These are phyloP conservation scores for Patella pellucida DNA, from an alignment of 2,888 invertebrate species.

Conservation along the genomic window DNA sequence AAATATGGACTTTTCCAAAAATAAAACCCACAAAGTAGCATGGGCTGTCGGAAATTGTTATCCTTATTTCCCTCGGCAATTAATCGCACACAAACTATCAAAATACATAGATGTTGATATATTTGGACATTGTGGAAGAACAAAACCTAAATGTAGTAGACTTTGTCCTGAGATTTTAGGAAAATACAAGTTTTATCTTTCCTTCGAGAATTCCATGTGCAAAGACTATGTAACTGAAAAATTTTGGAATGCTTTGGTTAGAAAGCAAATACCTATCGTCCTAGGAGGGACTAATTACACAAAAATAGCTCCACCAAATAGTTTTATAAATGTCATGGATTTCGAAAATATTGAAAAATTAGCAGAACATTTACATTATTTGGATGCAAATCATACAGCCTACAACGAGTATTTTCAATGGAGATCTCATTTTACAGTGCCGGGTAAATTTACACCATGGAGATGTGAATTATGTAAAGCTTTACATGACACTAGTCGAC, in stretches of 20 bases:
- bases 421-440: not conserved
- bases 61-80: slow-evolving; percentile 4
- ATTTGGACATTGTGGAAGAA: slow-evolving; percentile 15
- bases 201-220: slow-evolving; percentile 20
- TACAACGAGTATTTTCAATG: slow-evolving; percentile 24
- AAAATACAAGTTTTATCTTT: slow-evolving; percentile 21
- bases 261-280: slow-evolving; percentile 12
- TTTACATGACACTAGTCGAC: not conserved
- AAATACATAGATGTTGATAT: slow-evolving; percentile 17
- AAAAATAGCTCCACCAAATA: slow-evolving; percentile 12
- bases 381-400: slow-evolving; percentile 17
- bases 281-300: slow-evolving; percentile 17
- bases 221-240: slow-evolving; percentile 24
- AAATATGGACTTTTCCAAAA: not conserved
- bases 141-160: not conserved
- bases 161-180: not conserved
- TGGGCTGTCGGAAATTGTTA: slow-evolving; percentile 19
- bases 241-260: not conserved
- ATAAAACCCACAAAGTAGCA: slow-evolving; percentile 1
- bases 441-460: not conserved
- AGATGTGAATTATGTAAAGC: slow-evolving; percentile 12
- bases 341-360: slow-evolving; percentile 8
- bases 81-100: slow-evolving; percentile 8
- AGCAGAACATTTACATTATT: slow-evolving; percentile 12
- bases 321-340: slow-evolving; percentile 20